Evolutionary conservation across 2,113 vertebrate species (phyloP).

Genomic region (Melospiza melodia): DNA sequence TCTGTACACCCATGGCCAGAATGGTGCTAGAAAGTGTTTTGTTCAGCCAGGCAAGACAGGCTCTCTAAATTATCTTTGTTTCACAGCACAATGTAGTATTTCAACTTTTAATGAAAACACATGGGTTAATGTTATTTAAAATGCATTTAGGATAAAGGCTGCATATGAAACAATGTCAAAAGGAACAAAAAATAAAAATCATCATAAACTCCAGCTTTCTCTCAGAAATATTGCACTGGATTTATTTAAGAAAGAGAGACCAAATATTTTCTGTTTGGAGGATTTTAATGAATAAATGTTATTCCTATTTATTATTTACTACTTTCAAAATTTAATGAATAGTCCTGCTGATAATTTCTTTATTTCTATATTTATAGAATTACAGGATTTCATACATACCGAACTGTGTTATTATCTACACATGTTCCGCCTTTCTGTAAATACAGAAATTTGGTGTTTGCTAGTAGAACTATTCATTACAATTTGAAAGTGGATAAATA

Average conservation of each 20-base stretch:
- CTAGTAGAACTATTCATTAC: slow-evolving; percentile 70
- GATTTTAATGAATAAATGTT: slow-evolving; percentile 54
- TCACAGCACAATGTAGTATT: neutral
- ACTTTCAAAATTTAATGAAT: slow-evolving; percentile 63
- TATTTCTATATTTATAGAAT: slow-evolving; percentile 68
- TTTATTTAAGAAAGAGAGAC: slow-evolving; percentile 18
- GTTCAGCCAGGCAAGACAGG: neutral
- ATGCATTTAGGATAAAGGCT: slow-evolving; percentile 35
- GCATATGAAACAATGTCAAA: neutral
- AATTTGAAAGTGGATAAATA: slow-evolving; percentile 75
- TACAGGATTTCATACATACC: slow-evolving; percentile 51
- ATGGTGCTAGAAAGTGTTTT: neutral
- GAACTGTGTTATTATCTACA: slow-evolving; percentile 57
- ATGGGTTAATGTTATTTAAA: slow-evolving; percentile 10
- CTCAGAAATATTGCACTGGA: neutral
- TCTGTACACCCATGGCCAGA: neutral
- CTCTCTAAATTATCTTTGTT: neutral
- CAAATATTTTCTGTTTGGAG: slow-evolving; percentile 14
- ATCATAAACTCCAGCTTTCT: neutral
- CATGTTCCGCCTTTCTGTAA: slow-evolving; percentile 64
- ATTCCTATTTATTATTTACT: slow-evolving; percentile 58
- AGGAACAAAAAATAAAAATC: neutral
- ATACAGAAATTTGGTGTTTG: slow-evolving; percentile 75
- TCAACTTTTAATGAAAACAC: neutral
- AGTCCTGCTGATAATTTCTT: slow-evolving; percentile 62